phyloP scores from a whole-genome alignment of 2,797 vertebrate genomes.

The Crocodylus rhombifer region DNA sequence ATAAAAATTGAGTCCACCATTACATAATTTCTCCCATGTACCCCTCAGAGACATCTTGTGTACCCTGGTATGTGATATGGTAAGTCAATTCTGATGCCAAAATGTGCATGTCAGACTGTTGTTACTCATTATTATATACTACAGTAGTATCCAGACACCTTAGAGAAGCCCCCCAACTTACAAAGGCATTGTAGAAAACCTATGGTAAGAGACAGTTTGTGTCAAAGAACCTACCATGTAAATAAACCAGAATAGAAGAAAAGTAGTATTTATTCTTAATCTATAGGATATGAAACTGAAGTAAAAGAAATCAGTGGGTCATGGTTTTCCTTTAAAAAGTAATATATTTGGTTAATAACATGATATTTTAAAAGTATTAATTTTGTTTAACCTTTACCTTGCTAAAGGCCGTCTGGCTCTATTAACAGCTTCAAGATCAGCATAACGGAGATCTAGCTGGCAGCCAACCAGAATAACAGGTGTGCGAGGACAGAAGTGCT shows the following conservation, averaged over 20 bases:
- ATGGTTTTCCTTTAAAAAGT: not conserved
- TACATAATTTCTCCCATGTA: no score
- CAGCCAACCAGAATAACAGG: slow-evolving; percentile 92
- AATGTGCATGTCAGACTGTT: not conserved
- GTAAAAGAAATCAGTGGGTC: not conserved
- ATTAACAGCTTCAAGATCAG: slow-evolving; percentile 92
- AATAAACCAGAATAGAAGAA: not conserved
- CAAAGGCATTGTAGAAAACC: not conserved
- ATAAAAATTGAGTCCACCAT: no score
- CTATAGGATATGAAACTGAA: not conserved
- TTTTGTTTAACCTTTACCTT: slow-evolving; percentile 82
- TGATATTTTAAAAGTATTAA: not conserved
- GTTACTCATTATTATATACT: not conserved
- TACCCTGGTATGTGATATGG: not conserved
- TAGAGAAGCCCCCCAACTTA: not conserved
- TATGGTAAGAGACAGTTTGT: not conserved
- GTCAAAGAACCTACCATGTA: not conserved
- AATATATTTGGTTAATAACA: not conserved
- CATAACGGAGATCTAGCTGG: slow-evolving; percentile 92
- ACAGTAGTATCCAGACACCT: rapidly evolving
- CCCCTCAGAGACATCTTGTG: no score
- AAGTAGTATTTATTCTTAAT: not conserved
- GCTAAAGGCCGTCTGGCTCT: slow-evolving; percentile 89
- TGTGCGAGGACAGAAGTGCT: slow-evolving; percentile 93
- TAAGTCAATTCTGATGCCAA: not conserved